These are phyloP conservation scores for Centropus unirufus DNA, from an alignment of 2,113 vertebrate genomes.

Conservation along the genomic window DNA sequence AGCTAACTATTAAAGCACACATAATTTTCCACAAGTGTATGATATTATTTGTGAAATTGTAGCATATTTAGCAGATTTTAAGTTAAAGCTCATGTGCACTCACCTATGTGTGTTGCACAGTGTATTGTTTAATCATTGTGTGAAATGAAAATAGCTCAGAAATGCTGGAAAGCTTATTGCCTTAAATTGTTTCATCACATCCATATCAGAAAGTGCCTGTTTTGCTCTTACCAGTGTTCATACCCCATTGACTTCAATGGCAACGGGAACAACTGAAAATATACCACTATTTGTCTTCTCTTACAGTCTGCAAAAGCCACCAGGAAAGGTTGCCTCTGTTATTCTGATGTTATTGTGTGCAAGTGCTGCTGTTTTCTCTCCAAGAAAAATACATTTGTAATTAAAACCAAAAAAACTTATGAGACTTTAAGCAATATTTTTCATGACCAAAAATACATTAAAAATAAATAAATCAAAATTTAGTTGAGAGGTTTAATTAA, in stretches of 20 bases:
- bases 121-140: fast-evolving
- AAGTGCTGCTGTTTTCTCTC: not conserved
- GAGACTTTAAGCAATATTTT: not conserved
- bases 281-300: not conserved
- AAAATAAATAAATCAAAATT: not conserved
- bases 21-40: not conserved
- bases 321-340: not conserved
- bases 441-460: not conserved
- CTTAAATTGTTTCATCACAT: not conserved
- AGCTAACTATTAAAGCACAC: not conserved
- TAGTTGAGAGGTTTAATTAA: not conserved
- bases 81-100: not conserved
- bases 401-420: not conserved
- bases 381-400: not conserved
- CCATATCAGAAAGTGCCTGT: not conserved
- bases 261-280: not conserved
- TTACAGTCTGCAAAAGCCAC: not conserved
- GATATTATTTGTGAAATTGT: not conserved
- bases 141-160: not conserved
- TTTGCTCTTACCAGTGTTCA: fast-evolving
- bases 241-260: not conserved
- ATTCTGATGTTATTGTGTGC: not conserved
- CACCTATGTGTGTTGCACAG: fast-evolving
- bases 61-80: not conserved
- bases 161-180: not conserved